A percentile compares a stretch with the other conserved stretches of the same genome.
phyloP scores from a whole-genome alignment of 2,113 vertebrate species.

The Serranochromis macrocephalus region DNA sequence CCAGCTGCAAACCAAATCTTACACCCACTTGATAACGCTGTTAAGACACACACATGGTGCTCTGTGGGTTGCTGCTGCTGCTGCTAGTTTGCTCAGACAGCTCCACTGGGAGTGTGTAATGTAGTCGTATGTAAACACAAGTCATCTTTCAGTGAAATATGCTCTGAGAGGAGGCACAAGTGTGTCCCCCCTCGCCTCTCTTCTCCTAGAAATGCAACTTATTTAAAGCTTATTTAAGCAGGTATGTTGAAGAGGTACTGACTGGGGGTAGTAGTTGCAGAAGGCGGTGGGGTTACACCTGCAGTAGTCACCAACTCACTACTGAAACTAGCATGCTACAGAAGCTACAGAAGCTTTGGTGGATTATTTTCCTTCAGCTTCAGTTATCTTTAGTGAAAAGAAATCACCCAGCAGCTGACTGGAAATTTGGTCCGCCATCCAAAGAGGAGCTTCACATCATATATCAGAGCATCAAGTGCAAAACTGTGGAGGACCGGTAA shows the following conservation, averaged over 20 bases:
- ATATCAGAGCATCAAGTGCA: not conserved
- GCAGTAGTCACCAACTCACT: not conserved
- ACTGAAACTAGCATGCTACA: not conserved
- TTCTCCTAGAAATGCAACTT: not conserved
- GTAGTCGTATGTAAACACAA: slow-evolving; percentile 53
- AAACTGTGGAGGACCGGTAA: slow-evolving; percentile 10
- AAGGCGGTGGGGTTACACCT: not conserved
- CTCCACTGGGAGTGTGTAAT: slow-evolving; percentile 26
- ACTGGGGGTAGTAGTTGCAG: not conserved
- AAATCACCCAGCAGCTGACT: slow-evolving; percentile 8
- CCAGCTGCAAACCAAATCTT: slow-evolving; percentile 46
- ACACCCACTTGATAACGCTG: slow-evolving; percentile 33
- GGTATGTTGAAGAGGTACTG: not conserved
- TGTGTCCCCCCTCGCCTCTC: not conserved
- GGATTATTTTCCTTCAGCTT: not conserved
- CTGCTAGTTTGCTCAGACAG: slow-evolving; percentile 36
- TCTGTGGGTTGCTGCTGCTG: slow-evolving; percentile 29
- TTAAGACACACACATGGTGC: slow-evolving; percentile 31
- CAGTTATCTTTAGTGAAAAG: not conserved
- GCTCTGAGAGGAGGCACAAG: not conserved
- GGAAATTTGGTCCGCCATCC: not conserved
- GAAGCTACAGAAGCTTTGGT: not conserved
- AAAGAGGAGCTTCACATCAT: not conserved
- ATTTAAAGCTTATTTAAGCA: slow-evolving; percentile 12
- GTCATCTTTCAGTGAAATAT: slow-evolving; percentile 37